Evolutionary conservation across 2,113 vertebrate genomes (phyloP).

Genomic region (Mormyrus lacerda): DNA sequence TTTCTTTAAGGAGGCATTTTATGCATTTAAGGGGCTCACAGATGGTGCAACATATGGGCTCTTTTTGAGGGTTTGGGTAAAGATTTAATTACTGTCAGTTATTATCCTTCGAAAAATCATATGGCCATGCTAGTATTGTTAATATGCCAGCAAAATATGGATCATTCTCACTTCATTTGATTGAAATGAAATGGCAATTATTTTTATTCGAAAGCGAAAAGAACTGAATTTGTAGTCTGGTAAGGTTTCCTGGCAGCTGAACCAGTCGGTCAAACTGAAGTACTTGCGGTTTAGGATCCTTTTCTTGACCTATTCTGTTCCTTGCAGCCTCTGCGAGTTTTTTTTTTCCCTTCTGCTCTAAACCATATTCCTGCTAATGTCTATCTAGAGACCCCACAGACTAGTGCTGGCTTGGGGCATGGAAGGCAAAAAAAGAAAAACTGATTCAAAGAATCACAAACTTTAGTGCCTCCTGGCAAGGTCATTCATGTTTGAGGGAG

Average conservation of each 20-base stretch:
- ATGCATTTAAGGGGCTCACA: background rate
- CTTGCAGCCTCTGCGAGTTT: background rate
- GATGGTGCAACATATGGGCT: constrained; percentile 1
- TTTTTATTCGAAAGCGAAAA: background rate
- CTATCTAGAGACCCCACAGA: constrained; percentile 26
- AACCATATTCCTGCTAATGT: constrained; percentile 26
- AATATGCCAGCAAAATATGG: background rate
- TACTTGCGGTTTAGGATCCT: background rate
- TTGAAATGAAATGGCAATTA: background rate
- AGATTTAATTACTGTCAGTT: constrained; percentile 1
- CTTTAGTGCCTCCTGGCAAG: constrained; percentile 40
- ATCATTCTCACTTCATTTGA: background rate
- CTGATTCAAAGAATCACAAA: constrained; percentile 32
- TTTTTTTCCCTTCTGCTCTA: constrained; percentile 20
- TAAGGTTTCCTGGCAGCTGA: background rate
- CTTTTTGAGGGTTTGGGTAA: background rate
- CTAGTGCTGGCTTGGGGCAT: constrained; percentile 33
- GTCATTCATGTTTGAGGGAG: constrained; percentile 39
- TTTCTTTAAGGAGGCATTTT: background rate
- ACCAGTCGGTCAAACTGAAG: background rate
- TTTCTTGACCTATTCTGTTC: background rate
- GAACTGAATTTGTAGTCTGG: background rate
- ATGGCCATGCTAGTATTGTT: background rate
- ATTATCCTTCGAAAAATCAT: background rate
- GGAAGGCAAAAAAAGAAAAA: constrained; percentile 29